Evolutionary conservation across 2,113 vertebrate genomes (phyloP).

Genomic region (Perognathus longimembris): DNA sequence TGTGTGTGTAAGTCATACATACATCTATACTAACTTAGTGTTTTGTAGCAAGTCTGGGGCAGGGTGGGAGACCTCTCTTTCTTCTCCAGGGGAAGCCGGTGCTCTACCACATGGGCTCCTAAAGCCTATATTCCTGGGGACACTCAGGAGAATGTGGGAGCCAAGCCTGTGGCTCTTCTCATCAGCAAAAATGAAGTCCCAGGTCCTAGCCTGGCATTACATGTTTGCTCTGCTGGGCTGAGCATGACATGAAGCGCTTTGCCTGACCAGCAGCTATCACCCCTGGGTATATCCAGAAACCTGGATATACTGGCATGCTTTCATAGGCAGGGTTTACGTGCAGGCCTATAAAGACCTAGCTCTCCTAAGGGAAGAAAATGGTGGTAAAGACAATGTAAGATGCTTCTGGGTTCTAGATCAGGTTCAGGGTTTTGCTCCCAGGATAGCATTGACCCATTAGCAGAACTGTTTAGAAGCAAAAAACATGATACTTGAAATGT

Average conservation of each 20-base stretch:
- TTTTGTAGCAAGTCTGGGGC: neutral
- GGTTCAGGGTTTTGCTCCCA: neutral
- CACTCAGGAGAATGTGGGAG: conserved; percentile 51
- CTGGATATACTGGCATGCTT: neutral
- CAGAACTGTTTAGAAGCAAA: conserved; percentile 37
- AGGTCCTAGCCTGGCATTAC: neutral
- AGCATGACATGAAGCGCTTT: neutral
- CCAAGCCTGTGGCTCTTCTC: neutral
- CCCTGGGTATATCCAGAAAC: neutral
- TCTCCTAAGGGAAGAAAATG: conserved; percentile 7
- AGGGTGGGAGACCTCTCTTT: neutral
- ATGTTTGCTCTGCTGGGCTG: neutral
- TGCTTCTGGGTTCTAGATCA: conserved; percentile 1
- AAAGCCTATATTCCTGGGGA: neutral
- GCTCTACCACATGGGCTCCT: conserved; percentile 58
- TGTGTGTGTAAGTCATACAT: neutral
- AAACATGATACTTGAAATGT: conserved; percentile 31
- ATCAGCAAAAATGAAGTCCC: neutral
- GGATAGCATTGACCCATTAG: neutral
- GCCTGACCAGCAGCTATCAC: conserved; percentile 3
- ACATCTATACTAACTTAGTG: neutral
- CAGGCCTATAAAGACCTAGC: neutral
- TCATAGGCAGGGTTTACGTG: conserved; percentile 10
- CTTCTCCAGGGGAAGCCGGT: neutral
- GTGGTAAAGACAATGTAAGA: conserved; percentile 13